A percentile compares a stretch with the other conserved stretches of the same genome.
These are phyloP conservation scores for Gambusia affinis DNA, from an alignment of 2,113 vertebrate genomes.

Conservation along the genomic window DNA sequence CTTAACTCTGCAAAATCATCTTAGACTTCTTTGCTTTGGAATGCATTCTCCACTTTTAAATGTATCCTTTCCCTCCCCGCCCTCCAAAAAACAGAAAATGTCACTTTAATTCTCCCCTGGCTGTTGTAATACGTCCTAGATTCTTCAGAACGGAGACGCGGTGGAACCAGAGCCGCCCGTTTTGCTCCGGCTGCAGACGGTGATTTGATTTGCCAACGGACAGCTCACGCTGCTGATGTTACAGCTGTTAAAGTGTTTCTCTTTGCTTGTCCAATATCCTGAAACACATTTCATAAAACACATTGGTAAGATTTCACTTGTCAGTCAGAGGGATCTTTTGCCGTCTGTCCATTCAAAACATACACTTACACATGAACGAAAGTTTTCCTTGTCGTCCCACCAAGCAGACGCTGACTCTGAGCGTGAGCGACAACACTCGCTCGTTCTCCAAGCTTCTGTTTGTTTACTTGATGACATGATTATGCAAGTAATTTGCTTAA, in stretches of 20 bases:
- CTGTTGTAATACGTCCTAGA: conserved; percentile 42
- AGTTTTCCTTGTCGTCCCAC: background rate
- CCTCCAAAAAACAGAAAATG: background rate
- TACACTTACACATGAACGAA: background rate
- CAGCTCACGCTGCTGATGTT: conserved; percentile 49
- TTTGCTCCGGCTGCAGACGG: conserved; percentile 37
- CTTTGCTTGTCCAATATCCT: background rate
- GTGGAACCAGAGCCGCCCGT: conserved; percentile 54
- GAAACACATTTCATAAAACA: background rate
- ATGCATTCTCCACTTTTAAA: background rate
- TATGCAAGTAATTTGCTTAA: background rate
- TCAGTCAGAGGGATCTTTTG: background rate
- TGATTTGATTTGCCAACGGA: conserved; percentile 64
- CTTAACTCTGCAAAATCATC: conserved; percentile 3
- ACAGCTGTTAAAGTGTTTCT: background rate
- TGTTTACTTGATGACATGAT: background rate
- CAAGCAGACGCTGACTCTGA: background rate
- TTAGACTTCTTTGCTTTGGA: conserved; percentile 11
- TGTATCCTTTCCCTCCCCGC: conserved; percentile 8
- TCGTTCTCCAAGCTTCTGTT: background rate
- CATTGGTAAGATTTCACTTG: background rate
- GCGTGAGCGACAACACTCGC: background rate
- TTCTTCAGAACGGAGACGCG: conserved; percentile 40
- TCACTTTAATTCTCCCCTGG: conserved; percentile 11
- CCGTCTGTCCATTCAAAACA: background rate